Conservation (phyloP, 2,797 vertebrate species). For the Sebastes goodei region DNA sequence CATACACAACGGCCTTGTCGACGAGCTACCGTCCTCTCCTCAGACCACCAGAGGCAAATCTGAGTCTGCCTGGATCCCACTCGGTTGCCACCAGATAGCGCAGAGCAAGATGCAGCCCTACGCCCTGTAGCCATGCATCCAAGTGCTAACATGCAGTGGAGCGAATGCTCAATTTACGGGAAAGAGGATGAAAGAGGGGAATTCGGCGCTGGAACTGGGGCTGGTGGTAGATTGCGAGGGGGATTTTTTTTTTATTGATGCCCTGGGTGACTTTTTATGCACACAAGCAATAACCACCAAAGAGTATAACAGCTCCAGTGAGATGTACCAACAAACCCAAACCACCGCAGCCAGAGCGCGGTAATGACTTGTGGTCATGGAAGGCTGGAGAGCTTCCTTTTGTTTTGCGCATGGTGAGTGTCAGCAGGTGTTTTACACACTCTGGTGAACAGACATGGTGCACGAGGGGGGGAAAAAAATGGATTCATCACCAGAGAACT, state of each 20-base stretch:
- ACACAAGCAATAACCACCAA: constrained; percentile 65
- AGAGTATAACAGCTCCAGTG: constrained; percentile 43
- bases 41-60: constrained; percentile 59
- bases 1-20: constrained; percentile 13
- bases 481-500: constrained; percentile 45
- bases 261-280: constrained; percentile 62
- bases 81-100: constrained; percentile 51
- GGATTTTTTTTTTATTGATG: constrained; percentile 61
- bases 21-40: constrained; percentile 43
- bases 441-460: constrained; percentile 12
- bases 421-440: constrained; percentile 53
- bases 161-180: constrained; percentile 61
- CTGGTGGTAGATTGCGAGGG: constrained; percentile 38
- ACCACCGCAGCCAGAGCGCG: background rate
- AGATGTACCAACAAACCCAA: constrained; percentile 40
- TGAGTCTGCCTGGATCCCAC: constrained; percentile 48
- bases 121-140: constrained; percentile 47
- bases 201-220: constrained; percentile 33
- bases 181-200: constrained; percentile 64
- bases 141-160: constrained; percentile 52
- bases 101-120: constrained; percentile 33
- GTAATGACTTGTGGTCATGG: constrained; percentile 30
- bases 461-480: constrained; percentile 28
- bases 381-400: constrained; percentile 13
- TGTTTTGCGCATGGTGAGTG: constrained; percentile 24